A percentile compares a stretch with the other conserved stretches of the same genome.
Evolutionary conservation across 2,113 vertebrate genomes (phyloP).

Genomic region (Haliaeetus leucogaster): DNA sequence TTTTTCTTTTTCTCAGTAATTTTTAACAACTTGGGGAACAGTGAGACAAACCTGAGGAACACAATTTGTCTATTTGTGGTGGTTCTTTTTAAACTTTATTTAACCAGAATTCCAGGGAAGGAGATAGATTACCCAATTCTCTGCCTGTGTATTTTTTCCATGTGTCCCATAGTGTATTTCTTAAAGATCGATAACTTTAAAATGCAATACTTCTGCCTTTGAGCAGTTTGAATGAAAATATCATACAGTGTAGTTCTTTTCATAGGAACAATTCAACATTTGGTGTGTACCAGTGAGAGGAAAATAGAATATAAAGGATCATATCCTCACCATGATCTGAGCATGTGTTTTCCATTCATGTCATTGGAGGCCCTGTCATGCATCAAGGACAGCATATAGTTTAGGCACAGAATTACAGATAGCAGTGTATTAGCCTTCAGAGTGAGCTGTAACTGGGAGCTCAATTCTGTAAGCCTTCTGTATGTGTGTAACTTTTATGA

Average conservation of each 20-base stretch:
- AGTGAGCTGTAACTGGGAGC: not conserved
- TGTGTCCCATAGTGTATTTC: not conserved
- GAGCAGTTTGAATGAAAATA: constrained; percentile 11
- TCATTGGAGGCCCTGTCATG: constrained; percentile 11
- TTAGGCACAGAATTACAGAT: constrained; percentile 28
- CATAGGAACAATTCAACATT: not conserved
- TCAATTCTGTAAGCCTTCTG: not conserved
- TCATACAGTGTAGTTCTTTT: not conserved
- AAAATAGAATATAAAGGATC: not conserved
- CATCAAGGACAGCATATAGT: constrained; percentile 21
- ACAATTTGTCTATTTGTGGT: not conserved
- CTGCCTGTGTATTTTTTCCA: not conserved
- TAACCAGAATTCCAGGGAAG: not conserved
- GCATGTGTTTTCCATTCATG: constrained; percentile 35
- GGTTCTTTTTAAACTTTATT: not conserved
- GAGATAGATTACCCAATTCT: not conserved
- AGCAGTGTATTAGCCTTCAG: not conserved
- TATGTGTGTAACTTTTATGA: not conserved
- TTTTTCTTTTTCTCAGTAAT: not conserved
- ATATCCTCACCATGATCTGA: not conserved
- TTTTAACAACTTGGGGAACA: not conserved
- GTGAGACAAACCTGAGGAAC: not conserved
- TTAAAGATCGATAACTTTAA: not conserved
- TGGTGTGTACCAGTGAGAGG: not conserved
- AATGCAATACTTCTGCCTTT: constrained; percentile 31